Evolutionary conservation across 2,797 vertebrate species (phyloP).

Genomic region (Otolemur crassicaudatus): DNA sequence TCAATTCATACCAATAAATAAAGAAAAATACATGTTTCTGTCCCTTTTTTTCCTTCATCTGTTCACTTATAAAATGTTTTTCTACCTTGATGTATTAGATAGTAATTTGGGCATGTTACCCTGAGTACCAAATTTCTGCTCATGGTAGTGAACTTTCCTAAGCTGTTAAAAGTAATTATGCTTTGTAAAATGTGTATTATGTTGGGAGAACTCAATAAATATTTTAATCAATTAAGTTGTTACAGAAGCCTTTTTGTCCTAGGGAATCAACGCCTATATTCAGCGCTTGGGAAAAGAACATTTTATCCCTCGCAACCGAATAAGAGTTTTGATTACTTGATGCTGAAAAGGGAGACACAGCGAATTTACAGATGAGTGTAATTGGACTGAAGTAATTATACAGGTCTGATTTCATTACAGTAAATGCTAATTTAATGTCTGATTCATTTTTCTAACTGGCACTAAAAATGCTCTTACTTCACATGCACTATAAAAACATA

Average conservation of each 20-base stretch:
- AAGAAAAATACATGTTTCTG: background rate
- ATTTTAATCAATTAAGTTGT: slow-evolving; percentile 55
- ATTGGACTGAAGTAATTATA: slow-evolving; percentile 82
- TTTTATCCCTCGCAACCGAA: slow-evolving; percentile 49
- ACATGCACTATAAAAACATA: slow-evolving; percentile 68
- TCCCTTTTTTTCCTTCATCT: background rate
- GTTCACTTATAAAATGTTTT: background rate
- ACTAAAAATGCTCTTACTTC: slow-evolving; percentile 71
- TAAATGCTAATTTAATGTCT: slow-evolving; percentile 79
- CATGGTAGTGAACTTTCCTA: background rate
- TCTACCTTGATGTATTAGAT: background rate
- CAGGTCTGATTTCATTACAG: slow-evolving; percentile 81
- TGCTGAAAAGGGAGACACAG: slow-evolving; percentile 80
- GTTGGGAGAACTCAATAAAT: slow-evolving; percentile 50
- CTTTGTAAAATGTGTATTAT: background rate
- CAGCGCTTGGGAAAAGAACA: slow-evolving; percentile 61
- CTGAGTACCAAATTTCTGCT: background rate
- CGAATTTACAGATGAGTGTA: slow-evolving; percentile 83
- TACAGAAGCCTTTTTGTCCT: slow-evolving; percentile 7
- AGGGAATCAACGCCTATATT: slow-evolving; percentile 56
- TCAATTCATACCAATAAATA: slow-evolving; percentile 12
- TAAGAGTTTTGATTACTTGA: slow-evolving; percentile 77
- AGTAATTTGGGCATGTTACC: background rate
- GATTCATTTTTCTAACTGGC: slow-evolving; percentile 67
- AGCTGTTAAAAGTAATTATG: background rate